A percentile compares a stretch with the other conserved stretches of the same genome.
These are phyloP conservation scores for Gymnoscopelus braueri DNA, from an alignment of 2,797 vertebrate genomes.

Conservation along the genomic window DNA sequence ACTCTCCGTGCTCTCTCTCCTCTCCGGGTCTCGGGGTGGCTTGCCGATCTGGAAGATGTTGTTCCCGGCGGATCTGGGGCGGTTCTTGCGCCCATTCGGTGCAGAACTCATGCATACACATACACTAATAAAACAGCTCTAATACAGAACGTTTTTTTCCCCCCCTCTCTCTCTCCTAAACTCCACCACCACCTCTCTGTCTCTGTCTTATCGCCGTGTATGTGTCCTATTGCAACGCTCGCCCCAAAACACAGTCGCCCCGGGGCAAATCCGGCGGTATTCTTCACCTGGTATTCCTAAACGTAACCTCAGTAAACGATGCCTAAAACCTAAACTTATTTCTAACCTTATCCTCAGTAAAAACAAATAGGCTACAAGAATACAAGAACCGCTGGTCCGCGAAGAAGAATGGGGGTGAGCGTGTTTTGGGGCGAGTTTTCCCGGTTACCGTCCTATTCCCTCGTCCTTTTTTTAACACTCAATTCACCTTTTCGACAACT, in stretches of 20 bases:
- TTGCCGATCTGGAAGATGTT: conserved; percentile 92
- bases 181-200: conserved; percentile 55
- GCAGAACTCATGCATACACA: conserved; percentile 99
- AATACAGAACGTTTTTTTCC: conserved; percentile 69
- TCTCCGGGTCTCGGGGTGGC: conserved; percentile 85
- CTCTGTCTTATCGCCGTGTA: conserved; percentile 38
- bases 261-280: too few relatives aligned
- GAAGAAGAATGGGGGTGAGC: too few relatives aligned
- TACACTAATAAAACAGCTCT: conserved; percentile 85
- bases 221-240: conserved; percentile 38
- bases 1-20: conserved; percentile 90
- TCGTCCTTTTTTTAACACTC: conserved; percentile 32
- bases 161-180: background rate
- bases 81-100: conserved; percentile 97
- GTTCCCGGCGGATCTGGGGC: conserved; percentile 91
- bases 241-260: conserved; percentile 16
- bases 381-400: too few relatives aligned
- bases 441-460: background rate
- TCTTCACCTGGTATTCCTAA: too few relatives aligned
- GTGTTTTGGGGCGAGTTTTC: too few relatives aligned
- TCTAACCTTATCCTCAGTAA: too few relatives aligned
- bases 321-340: too few relatives aligned
- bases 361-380: background rate
- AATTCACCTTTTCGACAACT: conserved; percentile 52
- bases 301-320: too few relatives aligned